Conservation (phyloP, 2,797 vertebrate species). For the Tinamus major region DNA sequence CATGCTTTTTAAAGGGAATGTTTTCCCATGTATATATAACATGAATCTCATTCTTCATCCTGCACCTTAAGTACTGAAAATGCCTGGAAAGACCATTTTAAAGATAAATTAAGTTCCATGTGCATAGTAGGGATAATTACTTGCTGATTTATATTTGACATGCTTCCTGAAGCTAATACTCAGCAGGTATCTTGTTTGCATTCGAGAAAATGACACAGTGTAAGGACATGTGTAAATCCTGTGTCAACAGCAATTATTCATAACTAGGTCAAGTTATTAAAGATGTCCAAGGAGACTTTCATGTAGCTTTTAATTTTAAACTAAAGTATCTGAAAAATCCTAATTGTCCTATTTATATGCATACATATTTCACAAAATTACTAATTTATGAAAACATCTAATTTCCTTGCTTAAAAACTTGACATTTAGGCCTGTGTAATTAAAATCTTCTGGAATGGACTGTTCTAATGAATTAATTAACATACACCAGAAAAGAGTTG, state of each 20-base stretch:
- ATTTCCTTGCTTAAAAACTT: background rate
- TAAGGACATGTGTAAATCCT: conserved; percentile 22
- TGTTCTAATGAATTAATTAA: background rate
- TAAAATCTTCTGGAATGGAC: background rate
- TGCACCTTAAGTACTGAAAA: background rate
- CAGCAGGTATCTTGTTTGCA: conserved; percentile 36
- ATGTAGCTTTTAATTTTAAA: conserved; percentile 8
- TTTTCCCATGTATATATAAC: background rate
- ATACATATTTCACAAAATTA: background rate
- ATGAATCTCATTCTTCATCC: background rate
- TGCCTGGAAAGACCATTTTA: conserved; percentile 12
- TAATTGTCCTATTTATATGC: background rate
- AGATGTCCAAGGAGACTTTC: background rate
- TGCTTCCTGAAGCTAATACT: conserved; percentile 26
- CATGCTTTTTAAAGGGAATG: background rate
- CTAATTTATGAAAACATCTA: background rate
- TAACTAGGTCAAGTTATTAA: conserved; percentile 13
- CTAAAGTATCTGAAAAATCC: background rate
- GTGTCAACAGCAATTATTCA: conserved; percentile 31
- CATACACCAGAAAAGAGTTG: background rate
- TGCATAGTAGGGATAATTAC: conserved; percentile 9
- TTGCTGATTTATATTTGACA: conserved; percentile 36
- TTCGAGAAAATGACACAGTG: conserved; percentile 11
- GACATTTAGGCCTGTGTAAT: background rate
- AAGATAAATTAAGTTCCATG: background rate